Base-by-base conservation (phyloP, 2,888 invertebrate genomes). In the Scaptomyza polygonia region DNA sequence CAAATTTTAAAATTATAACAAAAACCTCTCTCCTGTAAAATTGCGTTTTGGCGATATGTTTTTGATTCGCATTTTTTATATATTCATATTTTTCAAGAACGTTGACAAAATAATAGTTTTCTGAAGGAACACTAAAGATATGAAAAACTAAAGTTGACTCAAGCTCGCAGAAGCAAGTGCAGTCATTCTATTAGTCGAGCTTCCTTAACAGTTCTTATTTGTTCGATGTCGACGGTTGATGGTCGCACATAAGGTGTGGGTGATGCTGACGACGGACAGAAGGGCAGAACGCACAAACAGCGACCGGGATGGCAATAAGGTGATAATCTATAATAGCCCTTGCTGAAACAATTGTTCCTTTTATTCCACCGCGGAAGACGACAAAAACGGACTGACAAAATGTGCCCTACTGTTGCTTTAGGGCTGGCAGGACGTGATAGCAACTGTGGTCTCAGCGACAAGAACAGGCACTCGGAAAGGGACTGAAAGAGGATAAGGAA, bases 241-340 rank as follows among this genome's bases (percentile, higher is more conserved):
- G 39, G 21, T 47, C 55, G 49, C 42, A 56, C 54, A 54, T 44
- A 49, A 56, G 63, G 64, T 58, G 69, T 62, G 69, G 71, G 67
- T 62, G 78, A 45, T 52, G 48, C 21, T 29, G 52, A 27, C 27
- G 16, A 40, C 30, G 53, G 12, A 7, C 40, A 29, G 8, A 16
- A 48, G 34, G 42, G 55, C n/a, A 42, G 43, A 53, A 14, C 29
- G 21, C 14, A 39, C 21, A 39, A 16, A 25, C 48, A 11, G 14
- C 43, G 51, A 53, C 14, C 14, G 71, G 29, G 53, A 69, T 44
- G 54, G 57, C 68, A 70, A 65, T 25, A 72, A 72, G 78, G 82
- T 71, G 82, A 85, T 85, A 82, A 88, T 88, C 88, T 79, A 83
- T 88, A 88, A 88, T 88, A 89, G 84, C 78, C 78, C 68, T 68